Evolutionary conservation across 2,888 invertebrate species (phyloP).

Genomic region (Scaptomyza flava): DNA sequence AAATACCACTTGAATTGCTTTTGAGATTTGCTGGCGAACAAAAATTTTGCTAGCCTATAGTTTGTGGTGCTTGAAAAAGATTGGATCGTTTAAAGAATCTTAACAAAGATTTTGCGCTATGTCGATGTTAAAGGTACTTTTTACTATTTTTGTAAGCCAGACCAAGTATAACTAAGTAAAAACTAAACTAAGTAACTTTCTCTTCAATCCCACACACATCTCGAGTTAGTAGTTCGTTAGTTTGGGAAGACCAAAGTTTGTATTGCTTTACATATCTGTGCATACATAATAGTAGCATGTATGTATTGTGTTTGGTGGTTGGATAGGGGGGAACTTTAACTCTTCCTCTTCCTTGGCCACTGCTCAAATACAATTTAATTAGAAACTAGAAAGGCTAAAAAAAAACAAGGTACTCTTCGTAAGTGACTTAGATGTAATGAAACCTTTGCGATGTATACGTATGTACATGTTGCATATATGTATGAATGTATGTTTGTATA

Average conservation of each 20-base stretch:
- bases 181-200: conserved; percentile 49
- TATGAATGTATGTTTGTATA: neutral
- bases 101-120: conserved; percentile 20
- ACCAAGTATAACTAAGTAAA: conserved; percentile 37
- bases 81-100: conserved; percentile 1
- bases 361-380: neutral
- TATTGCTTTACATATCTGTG: conserved; percentile 49
- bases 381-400: neutral
- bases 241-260: conserved; percentile 46
- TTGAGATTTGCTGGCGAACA: conserved; percentile 32
- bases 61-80: conserved; percentile 15
- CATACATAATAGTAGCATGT: neutral
- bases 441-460: conserved; percentile 49
- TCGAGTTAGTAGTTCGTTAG: conserved; percentile 12
- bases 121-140: neutral
- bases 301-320: neutral
- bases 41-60: conserved; percentile 11
- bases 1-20: conserved; percentile 79
- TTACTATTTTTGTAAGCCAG: conserved; percentile 11
- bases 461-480: conserved; percentile 6
- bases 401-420: conserved; percentile 1
- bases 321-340: neutral
- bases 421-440: conserved; percentile 67
- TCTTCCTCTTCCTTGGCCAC: too few relatives aligned
- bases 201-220: conserved; percentile 13